Evolutionary conservation across 2,113 vertebrate species (phyloP).

Genomic region (Eira barbara): DNA sequence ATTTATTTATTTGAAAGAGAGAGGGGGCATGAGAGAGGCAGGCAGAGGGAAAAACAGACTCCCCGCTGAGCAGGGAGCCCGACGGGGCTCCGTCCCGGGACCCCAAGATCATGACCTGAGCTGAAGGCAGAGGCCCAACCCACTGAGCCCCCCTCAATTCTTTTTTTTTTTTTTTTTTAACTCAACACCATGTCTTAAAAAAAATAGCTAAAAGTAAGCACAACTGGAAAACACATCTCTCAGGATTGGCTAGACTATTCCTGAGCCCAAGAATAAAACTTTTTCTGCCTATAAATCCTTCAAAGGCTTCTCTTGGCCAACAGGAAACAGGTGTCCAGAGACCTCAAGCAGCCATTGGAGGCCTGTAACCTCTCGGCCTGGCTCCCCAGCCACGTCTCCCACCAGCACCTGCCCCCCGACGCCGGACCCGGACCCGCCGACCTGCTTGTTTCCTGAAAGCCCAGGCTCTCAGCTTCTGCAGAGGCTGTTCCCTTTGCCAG

Average conservation of each 20-base stretch:
- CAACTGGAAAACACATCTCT: not conserved
- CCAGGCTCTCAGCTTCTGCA: not conserved
- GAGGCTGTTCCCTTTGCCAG: not conserved
- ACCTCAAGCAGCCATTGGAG: not conserved
- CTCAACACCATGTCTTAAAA: not conserved
- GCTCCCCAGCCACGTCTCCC: not conserved
- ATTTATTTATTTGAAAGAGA: not conserved
- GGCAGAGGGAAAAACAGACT: not conserved
- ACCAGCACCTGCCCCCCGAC: not conserved
- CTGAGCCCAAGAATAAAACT: not conserved
- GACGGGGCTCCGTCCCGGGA: not conserved
- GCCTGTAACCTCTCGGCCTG: not conserved
- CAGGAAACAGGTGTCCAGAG: not conserved
- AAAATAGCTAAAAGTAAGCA: not conserved
- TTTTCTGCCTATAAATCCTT: not conserved
- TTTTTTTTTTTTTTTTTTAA: not conserved
- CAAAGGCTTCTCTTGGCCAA: not conserved
- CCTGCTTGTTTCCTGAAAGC: not conserved
- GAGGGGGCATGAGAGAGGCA: not conserved
- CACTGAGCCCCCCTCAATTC: not conserved
- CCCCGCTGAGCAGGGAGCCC: not conserved
- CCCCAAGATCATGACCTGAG: not conserved
- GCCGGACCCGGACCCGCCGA: not conserved
- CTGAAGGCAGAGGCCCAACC: not conserved
- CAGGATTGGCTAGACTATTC: not conserved